Conservation (phyloP, 2,113 vertebrate species). For the Tetrax tetrax region DNA sequence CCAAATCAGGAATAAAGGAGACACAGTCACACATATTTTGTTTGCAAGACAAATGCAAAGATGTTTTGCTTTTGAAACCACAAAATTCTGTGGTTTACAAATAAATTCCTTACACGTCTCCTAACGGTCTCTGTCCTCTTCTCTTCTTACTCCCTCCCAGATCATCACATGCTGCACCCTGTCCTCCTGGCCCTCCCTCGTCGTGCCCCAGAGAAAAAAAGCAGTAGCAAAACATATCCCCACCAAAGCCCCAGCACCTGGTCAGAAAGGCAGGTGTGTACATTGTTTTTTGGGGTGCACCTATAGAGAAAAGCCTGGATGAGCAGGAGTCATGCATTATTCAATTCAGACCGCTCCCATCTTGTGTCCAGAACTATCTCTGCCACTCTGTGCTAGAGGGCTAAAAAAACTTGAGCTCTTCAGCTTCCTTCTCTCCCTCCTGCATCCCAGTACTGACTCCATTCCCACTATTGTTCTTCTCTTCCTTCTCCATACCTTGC, state of each 20-base stretch:
- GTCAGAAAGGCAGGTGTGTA: background rate
- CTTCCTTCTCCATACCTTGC: background rate
- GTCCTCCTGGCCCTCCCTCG: background rate
- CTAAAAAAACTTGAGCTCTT: background rate
- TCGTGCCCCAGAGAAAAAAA: background rate
- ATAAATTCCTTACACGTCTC: background rate
- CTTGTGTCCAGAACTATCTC: background rate
- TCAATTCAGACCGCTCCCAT: fast-evolving
- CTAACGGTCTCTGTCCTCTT: background rate
- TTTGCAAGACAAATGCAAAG: background rate
- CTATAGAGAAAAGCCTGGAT: background rate
- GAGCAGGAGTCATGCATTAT: background rate
- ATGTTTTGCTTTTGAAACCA: background rate
- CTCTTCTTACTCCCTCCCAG: background rate
- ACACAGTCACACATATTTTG: background rate
- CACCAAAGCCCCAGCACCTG: background rate
- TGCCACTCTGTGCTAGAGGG: background rate
- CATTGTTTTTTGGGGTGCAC: background rate
- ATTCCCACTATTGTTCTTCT: background rate
- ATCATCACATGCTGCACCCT: background rate
- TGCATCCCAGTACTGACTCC: background rate
- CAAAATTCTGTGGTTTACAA: background rate
- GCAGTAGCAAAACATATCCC: background rate
- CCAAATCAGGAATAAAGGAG: background rate
- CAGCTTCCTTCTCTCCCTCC: background rate